Conservation (phyloP, 2,113 vertebrate genomes). For the Nyctibius bracteatus region DNA sequence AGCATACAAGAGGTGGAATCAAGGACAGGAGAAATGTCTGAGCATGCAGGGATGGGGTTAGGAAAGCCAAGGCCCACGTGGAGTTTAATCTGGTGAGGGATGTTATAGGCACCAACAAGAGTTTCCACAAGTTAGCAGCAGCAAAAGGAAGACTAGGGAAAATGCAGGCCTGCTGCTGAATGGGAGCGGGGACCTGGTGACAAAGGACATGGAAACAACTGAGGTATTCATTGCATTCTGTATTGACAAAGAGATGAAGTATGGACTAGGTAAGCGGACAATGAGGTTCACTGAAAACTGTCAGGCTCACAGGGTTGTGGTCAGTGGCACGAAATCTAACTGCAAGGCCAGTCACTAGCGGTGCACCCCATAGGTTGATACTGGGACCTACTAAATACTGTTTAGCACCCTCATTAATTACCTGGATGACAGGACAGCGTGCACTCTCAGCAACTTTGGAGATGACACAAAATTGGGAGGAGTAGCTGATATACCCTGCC, state of each 20-base stretch:
- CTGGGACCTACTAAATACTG: background rate
- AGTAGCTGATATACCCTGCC: background rate
- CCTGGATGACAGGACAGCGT: background rate
- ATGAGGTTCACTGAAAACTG: background rate
- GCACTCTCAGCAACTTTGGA: background rate
- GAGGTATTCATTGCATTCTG: background rate
- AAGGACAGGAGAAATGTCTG: background rate
- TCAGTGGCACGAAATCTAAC: background rate
- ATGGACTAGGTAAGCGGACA: background rate
- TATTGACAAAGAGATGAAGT: background rate
- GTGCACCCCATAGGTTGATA: background rate
- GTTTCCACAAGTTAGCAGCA: too few relatives aligned
- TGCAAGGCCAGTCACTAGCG: background rate
- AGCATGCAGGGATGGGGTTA: fast-evolving
- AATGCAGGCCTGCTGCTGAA: background rate
- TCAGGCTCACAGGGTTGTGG: background rate
- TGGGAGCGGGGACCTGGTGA: background rate
- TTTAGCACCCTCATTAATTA: background rate
- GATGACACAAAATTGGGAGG: background rate
- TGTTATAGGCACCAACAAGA: too few relatives aligned
- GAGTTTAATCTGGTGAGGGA: too few relatives aligned
- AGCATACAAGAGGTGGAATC: background rate
- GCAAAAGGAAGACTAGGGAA: background rate
- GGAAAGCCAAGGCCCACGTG: too few relatives aligned
- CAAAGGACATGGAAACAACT: background rate